Percentiles rank a stretch among this genome's conserved stretches.
These are phyloP conservation scores for Apolygus lucorum DNA, from an alignment of 1,140 invertebrate species.

Conservation along the genomic window DNA sequence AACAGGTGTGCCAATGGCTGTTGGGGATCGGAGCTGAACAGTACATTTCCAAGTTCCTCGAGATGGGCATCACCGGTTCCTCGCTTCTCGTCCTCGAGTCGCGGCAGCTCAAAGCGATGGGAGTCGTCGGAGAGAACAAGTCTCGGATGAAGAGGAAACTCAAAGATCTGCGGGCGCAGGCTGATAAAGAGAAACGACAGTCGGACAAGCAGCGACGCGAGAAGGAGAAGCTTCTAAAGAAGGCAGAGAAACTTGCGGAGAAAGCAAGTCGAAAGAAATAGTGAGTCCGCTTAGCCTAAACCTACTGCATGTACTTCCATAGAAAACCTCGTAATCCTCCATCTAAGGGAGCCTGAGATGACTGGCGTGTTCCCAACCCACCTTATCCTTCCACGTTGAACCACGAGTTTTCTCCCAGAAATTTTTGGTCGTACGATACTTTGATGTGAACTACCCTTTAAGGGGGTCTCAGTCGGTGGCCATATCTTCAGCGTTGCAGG, in stretches of 20 bases:
- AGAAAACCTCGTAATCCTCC: no score
- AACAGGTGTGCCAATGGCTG: conserved; percentile 86
- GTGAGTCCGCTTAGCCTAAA: conserved; percentile 10
- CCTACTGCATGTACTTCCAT: no score
- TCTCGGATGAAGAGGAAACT: conserved; percentile 75
- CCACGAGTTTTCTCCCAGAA: no score
- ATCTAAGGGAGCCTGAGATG: no score
- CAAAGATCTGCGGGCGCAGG: conserved; percentile 68
- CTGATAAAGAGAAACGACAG: conserved; percentile 67
- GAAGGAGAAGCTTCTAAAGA: conserved; percentile 61
- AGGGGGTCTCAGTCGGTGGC: no score
- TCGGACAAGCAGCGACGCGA: conserved; percentile 66
- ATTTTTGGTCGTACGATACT: no score
- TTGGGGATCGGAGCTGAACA: conserved; percentile 68
- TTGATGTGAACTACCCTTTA: no score
- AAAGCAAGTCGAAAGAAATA: conserved; percentile 43
- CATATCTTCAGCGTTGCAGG: no score
- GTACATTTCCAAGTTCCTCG: conserved; percentile 71
- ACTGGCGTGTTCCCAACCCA: no score
- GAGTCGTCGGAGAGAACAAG: conserved; percentile 70
- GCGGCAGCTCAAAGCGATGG: conserved; percentile 75
- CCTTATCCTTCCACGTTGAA: no score
- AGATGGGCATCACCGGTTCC: conserved; percentile 72
- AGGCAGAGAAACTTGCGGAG: conserved; percentile 70
- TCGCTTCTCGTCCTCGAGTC: conserved; percentile 74